These are phyloP conservation scores for Lepidostoma basale DNA, from an alignment of 1,140 invertebrate species.

Conservation along the genomic window DNA sequence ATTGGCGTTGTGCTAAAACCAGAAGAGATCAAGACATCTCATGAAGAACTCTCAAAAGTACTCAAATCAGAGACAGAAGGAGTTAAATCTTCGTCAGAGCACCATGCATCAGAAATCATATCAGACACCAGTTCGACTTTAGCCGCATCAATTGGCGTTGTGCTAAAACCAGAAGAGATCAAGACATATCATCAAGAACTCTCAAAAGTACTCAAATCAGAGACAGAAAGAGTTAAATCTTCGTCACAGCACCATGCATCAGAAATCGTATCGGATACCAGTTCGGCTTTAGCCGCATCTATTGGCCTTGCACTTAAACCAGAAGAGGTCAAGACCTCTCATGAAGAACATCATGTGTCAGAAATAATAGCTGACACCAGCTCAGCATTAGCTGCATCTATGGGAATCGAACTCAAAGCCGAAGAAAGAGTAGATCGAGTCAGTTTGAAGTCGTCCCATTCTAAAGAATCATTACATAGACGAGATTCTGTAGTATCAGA, in stretches of 20 bases:
- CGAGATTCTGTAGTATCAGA: constrained; percentile 16
- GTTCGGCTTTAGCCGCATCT: constrained; percentile 29
- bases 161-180: not conserved
- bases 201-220: not conserved
- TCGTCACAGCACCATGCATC: not conserved
- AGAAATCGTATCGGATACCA: not conserved
- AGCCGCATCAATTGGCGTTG: constrained; percentile 29
- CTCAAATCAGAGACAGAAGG: not conserved
- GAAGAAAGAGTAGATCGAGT: not conserved
- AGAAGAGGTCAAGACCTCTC: not conserved
- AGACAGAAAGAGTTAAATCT: not conserved
- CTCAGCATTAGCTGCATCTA: constrained; percentile 34
- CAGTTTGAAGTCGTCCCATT: constrained; percentile 6
- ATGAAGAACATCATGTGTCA: constrained; percentile 1
- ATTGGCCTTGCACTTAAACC: constrained; percentile 13
- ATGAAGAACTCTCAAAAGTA: not conserved
- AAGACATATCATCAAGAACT: not conserved
- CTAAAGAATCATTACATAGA: constrained; percentile 11
- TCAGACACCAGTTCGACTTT: constrained; percentile 12
- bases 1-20: not conserved
- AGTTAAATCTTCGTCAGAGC: not conserved
- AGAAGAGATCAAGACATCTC: not conserved
- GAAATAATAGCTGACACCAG: constrained; percentile 36
- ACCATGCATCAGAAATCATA: not conserved
- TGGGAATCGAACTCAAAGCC: constrained; percentile 33